Conservation (phyloP, 2,113 vertebrate genomes). For the Macquaria australasica region DNA sequence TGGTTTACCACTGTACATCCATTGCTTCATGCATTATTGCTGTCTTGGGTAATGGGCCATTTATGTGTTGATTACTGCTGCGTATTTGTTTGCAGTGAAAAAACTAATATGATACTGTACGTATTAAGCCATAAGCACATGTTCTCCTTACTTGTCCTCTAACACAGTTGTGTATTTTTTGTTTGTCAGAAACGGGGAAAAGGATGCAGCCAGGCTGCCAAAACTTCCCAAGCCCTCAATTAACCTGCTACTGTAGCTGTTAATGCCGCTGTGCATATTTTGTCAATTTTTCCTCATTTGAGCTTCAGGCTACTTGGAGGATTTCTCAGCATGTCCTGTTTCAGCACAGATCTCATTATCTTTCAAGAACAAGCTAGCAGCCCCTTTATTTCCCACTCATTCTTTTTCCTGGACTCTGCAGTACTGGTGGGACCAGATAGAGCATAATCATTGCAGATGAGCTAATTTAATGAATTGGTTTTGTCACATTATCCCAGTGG, state of each 20-base stretch:
- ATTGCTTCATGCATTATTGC: conserved; percentile 30
- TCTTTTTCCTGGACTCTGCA: conserved; percentile 60
- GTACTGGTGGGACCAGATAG: conserved; percentile 76
- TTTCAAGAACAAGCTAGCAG: conserved; percentile 74
- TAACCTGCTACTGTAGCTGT: conserved; percentile 78
- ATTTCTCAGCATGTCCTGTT: conserved; percentile 73
- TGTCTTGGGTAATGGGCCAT: conserved; percentile 17
- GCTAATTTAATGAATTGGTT: conserved; percentile 90
- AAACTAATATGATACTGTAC: conserved; percentile 32
- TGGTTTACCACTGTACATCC: conserved; percentile 15
- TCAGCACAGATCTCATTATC: conserved; percentile 79
- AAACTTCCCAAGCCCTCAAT: conserved; percentile 83
- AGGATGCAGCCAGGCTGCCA: conserved; percentile 57
- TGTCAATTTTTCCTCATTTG: conserved; percentile 71
- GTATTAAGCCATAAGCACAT: conserved; percentile 28
- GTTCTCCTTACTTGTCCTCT: conserved; percentile 59
- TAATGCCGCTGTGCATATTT: conserved; percentile 79
- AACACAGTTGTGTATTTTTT: conserved; percentile 50
- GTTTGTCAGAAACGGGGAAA: conserved; percentile 51
- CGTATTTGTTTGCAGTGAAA: conserved; percentile 24
- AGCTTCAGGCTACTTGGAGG: conserved; percentile 73
- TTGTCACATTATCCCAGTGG: conserved; percentile 80
- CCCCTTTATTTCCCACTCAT: conserved; percentile 63
- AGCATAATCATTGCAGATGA: conserved; percentile 87
- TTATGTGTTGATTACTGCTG: conserved; percentile 28